Conservation (phyloP, 2,113 vertebrate species). For the Synodontis membranacea region DNA sequence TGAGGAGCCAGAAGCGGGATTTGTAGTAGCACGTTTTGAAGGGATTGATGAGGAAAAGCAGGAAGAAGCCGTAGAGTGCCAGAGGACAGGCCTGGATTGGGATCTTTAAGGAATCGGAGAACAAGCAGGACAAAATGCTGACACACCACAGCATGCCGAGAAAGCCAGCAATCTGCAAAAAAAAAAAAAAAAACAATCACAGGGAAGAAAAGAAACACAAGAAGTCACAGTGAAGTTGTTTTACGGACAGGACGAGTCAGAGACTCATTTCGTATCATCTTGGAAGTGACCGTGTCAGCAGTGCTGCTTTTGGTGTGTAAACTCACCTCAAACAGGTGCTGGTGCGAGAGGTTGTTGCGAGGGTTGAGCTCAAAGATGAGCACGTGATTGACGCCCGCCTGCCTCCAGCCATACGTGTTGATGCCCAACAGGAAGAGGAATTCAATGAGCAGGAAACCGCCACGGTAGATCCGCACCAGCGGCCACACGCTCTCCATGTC, state of each 20-base stretch:
- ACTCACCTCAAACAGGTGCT: constrained; percentile 97
- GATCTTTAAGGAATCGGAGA: constrained; percentile 76
- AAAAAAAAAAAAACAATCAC: background rate
- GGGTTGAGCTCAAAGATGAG: constrained; percentile 99
- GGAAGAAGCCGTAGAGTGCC: constrained; percentile 93
- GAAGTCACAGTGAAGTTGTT: background rate
- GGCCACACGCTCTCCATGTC: constrained; percentile 77
- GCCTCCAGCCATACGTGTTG: constrained; percentile 98
- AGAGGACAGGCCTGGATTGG: constrained; percentile 93
- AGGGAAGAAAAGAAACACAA: too few relatives aligned
- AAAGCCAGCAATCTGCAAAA: constrained; percentile 81
- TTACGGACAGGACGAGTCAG: background rate
- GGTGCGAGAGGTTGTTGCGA: constrained; percentile 96
- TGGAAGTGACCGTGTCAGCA: too few relatives aligned
- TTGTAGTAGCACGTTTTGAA: constrained; percentile 99
- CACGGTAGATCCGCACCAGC: constrained; percentile 95
- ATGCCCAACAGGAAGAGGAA: constrained; percentile 99
- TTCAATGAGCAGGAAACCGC: constrained; percentile 96
- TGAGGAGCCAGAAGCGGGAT: constrained; percentile 98
- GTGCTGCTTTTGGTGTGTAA: background rate
- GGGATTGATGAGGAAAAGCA: constrained; percentile 97
- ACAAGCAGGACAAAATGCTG: constrained; percentile 93
- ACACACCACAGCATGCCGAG: constrained; percentile 95
- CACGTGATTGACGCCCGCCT: constrained; percentile 97
- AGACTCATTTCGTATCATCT: too few relatives aligned